Evolutionary conservation across 2,888 invertebrate species (phyloP), one percentile per base, ranked within the genome.

Genomic region (Ichneumoninae sp.): DNA sequence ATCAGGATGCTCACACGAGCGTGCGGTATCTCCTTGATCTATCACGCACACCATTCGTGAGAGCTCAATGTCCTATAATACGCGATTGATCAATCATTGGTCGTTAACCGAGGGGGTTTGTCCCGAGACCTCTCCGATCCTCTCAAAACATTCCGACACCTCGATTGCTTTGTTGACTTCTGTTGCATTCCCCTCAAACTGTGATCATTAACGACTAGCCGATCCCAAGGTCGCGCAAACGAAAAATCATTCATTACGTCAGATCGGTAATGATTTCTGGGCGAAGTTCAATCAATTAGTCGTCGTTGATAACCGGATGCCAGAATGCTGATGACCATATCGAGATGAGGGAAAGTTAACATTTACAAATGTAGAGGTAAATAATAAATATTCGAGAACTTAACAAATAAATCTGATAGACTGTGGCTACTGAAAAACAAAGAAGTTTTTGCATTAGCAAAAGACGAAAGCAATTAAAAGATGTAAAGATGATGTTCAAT

Each of bases 31-130:
- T 65, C 60, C 77, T 74, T 74, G 82, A 83, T 83, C 77, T 73
- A 83, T 78, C 82, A 78, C 77, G 78, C 73, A 77, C 47, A 26
- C 77, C 54, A 68, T 60, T 69, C 66, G 77, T 68, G 77, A 60
- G 57, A 73, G 68, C 66, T 69, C 60, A 30, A 68, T 82, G 66
- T 79, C 69, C 75, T 54, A 63, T 74, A 65, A 69, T 57, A 16
- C 40, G 71, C 69, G 63, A 74, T 74, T 65, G 78, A 75, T 83
- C 74, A 78, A 83, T 78, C 66, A 52, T 63, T 63, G 30, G 40
- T 63, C 40, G 73, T 79, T 79, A 19, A 78, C 30, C 69, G 50
- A 30, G 30, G 13, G 44, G 50, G 40, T 60, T 26, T 47, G 19
- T 69, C 57, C 26, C 66, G 40, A 13, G 66, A 40, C 30, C 63